Evolutionary conservation across 1,140 invertebrate genomes (phyloP), one percentile per base, ranked within the genome.

Genomic region (Uloborus diversus): DNA sequence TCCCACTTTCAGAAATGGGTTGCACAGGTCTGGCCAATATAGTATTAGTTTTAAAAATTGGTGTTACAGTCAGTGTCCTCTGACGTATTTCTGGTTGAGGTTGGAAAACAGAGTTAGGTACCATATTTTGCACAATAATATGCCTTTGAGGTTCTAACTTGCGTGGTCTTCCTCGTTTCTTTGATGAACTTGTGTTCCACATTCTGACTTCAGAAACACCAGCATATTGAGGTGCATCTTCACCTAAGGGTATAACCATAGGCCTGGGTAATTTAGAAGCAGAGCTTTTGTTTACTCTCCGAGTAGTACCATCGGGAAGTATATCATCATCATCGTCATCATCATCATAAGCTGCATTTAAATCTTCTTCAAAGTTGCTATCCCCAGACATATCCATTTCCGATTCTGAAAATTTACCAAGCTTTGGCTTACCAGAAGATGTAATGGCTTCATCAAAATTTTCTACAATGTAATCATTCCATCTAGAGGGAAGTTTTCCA

Each of bases 401-500:
- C 28, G 76, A 79, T 62, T 79, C 76, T 27, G 76, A 79, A 28
- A 79, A 69, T 35, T 79, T 79, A 4, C 65, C 64, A n/a, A 69
- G 25, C 61, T 79, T 79, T n/a, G 64, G 42, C 49, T 79, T 79
- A 49, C 27, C 35, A 23, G 64, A 59, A 9, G 76, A 79, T 23
- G 76, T 79, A 20, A 79, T 79, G 14, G 76, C 76, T 33, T 79
- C 76, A 62, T 79, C 76, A 49, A 79, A 79, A 35, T 79, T 79
- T 61, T 79, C 76, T 0, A 79, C 76, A 59, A 79, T 79, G 35
- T 79, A 79, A 69, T 79, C 76, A 79, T 79, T 69, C 76, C 76
- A 79, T 14, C 42, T 59, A 11, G 76, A 79, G 11, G 76, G 76
- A 11, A 79, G 28, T 23, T 79, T 79, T 13, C 65, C 51, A 7